These are phyloP conservation scores for Iselma pallidipennis DNA, from an alignment of 2,888 invertebrate genomes.

Conservation along the genomic window DNA sequence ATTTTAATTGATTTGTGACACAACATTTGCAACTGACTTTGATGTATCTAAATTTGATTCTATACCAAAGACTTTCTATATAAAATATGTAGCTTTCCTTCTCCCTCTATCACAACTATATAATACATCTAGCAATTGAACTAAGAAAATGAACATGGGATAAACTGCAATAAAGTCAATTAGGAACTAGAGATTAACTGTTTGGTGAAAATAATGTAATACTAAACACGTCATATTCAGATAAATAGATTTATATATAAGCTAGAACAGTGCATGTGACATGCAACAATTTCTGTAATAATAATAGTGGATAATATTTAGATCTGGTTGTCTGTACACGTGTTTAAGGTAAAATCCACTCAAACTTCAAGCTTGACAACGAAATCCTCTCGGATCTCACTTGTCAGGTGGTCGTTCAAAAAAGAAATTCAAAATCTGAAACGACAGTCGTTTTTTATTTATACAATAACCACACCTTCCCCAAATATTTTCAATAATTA, in stretches of 20 bases:
- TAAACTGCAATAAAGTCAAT: background rate
- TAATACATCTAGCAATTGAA: background rate
- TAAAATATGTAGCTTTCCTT: background rate
- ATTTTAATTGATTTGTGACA: background rate
- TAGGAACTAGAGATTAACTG: background rate
- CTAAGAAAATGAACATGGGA: background rate
- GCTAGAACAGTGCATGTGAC: background rate
- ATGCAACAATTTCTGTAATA: slow-evolving; percentile 7
- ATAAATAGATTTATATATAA: background rate
- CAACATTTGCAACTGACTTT: background rate
- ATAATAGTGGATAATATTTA: slow-evolving; percentile 21
- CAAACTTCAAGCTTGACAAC: slow-evolving; percentile 42
- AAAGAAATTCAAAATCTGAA: slow-evolving; percentile 33
- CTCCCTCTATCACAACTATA: background rate
- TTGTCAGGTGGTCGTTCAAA: slow-evolving; percentile 39
- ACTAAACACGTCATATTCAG: background rate
- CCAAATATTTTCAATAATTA: no score
- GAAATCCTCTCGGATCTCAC: slow-evolving; percentile 39
- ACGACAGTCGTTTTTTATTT: slow-evolving; percentile 23
- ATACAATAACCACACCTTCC: no score
- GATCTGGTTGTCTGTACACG: slow-evolving; percentile 30
- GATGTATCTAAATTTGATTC: background rate
- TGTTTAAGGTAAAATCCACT: slow-evolving; percentile 38
- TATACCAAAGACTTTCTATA: background rate
- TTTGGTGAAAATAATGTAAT: background rate